A percentile compares a stretch with the other conserved stretches of the same genome.
Conservation (phyloP, 2,888 invertebrate species). For the Cephonodes hylas region DNA sequence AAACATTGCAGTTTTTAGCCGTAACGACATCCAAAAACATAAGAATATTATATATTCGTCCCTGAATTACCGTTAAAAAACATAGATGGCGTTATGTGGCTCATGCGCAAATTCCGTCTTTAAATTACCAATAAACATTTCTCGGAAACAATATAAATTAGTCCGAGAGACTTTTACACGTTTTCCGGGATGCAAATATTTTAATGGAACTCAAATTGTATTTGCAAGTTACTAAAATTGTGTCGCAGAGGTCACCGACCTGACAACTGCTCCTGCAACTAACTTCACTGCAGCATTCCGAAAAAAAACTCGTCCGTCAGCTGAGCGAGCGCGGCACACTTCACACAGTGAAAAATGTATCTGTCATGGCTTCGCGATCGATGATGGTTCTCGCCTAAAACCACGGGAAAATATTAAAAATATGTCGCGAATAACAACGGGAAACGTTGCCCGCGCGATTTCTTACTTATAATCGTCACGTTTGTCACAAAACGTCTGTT, state of each 20-base stretch:
- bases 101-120: background rate
- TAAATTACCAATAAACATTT: background rate
- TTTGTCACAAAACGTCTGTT: conserved; percentile 44
- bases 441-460: conserved; percentile 42
- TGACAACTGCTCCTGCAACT: conserved; percentile 34
- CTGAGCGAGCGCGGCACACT: conserved; percentile 68
- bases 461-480: conserved; percentile 54
- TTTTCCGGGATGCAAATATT: background rate
- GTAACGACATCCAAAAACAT: too few species aligned
- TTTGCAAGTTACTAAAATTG: conserved; percentile 35
- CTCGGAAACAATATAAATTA: background rate
- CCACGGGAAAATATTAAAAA: conserved; percentile 70
- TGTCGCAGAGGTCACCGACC: conserved; percentile 59
- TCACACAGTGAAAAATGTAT: conserved; percentile 67
- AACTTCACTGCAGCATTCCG: conserved; percentile 55
- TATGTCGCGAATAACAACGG: conserved; percentile 60
- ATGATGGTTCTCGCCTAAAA: conserved; percentile 64
- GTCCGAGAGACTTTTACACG: background rate
- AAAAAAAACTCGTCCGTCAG: conserved; percentile 71
- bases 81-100: conserved; percentile 1
- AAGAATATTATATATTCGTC: too few species aligned
- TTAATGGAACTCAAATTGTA: conserved; percentile 15
- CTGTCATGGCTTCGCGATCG: conserved; percentile 79
- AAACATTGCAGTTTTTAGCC: too few species aligned
- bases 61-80: background rate